Evolutionary conservation across 2,888 invertebrate species (phyloP), one percentile per base, ranked within the genome.

Genomic region (Leptinotarsa haldemani): DNA sequence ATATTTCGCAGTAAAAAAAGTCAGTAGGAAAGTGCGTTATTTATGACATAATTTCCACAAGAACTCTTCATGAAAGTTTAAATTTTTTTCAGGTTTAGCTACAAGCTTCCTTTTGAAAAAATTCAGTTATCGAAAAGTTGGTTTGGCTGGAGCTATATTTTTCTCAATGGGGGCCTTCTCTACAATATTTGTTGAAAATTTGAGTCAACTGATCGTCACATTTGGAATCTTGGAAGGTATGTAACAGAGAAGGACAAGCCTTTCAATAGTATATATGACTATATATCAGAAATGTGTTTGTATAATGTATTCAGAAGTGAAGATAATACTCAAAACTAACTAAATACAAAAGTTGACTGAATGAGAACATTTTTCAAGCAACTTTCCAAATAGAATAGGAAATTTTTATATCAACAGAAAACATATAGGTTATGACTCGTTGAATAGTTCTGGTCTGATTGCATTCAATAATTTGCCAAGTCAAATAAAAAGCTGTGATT

Each of bases 71-170:
- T 50, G 50, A 50, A n/a, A 7, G n/a, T 4, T n/a, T 50, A 1
- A 3, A 16, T n/a, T 16, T 50, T 13, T 50, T 80, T 73, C 86
- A 93, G 94, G 94, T 53, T 89, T 94, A 65, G 88, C 93, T 68
- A 91, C 93, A 22, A 93, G 93, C 30, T 90, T 90, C 58, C 88
- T 94, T 1, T 86, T 94, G 65, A 92, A 92, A 81, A 91, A 89
- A 74, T 93, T 90, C 81, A 90, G 93, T 0, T 90, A 92, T 78
- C 89, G 94, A 22, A 89, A 90, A 79, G 92, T 94, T 1, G 94
- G 93, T 0, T 77, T 94, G 0, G 84, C 90, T 0, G 94, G 94
- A 0, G 92, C 92, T 66, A 15, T 50, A 18, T 40, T 48, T 66
- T 46, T 40, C 18, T 69, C 65, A 9, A 4, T 70, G 18, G 68